Conservation (phyloP, 1,140 invertebrate genomes). For the Colletes gigas region DNA sequence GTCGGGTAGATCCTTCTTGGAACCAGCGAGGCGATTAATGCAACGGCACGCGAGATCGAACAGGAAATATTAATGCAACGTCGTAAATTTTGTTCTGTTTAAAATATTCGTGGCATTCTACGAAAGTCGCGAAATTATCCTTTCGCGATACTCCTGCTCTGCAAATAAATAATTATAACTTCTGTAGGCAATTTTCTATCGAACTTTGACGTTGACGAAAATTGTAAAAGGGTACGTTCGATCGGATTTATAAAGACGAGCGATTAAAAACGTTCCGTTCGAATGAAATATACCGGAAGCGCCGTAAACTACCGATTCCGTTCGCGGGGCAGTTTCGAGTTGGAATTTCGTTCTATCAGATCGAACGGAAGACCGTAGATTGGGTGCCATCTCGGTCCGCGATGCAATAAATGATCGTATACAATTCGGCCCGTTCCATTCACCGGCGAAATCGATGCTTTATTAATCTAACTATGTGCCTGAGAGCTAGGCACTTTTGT, state of each 20-base stretch:
- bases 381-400: slow-evolving; percentile 18
- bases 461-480: slow-evolving; percentile 34
- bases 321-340: slow-evolving; percentile 5
- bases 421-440: slow-evolving; percentile 30
- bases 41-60: too few relatives aligned
- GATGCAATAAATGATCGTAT: slow-evolving; percentile 32
- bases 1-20: too few relatives aligned
- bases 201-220: not conserved
- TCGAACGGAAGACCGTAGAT: slow-evolving; percentile 28
- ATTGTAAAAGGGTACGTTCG: not conserved
- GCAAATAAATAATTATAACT: too few relatives aligned
- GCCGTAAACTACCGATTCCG: slow-evolving; percentile 34
- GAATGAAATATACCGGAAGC: slow-evolving; percentile 4
- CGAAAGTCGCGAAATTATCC: too few relatives aligned
- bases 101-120: too few relatives aligned
- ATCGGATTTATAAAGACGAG: slow-evolving; percentile 15
- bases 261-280: slow-evolving; percentile 12
- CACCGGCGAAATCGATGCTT: slow-evolving; percentile 8
- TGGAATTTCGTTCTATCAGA: slow-evolving; percentile 36
- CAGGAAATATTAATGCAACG: too few relatives aligned
- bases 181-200: too few relatives aligned
- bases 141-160: too few relatives aligned
- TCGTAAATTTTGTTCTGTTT: too few relatives aligned
- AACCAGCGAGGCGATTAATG: too few relatives aligned
- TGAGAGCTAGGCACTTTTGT: not conserved